These are phyloP conservation scores for Melangyna quadrimaculata DNA, from an alignment of 2,888 invertebrate genomes.

Conservation along the genomic window DNA sequence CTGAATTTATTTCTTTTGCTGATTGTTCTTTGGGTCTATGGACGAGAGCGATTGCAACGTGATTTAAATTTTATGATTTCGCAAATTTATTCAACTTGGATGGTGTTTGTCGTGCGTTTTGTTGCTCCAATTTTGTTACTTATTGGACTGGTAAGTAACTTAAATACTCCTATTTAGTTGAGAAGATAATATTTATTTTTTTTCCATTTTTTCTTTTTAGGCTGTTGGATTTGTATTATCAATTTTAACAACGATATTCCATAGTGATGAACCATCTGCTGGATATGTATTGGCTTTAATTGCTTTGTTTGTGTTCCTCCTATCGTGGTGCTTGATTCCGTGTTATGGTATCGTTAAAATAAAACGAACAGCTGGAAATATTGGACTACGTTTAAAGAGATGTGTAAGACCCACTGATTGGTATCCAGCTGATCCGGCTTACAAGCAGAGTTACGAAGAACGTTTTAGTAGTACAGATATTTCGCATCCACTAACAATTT, in stretches of 20 bases:
- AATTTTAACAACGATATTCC: conserved; percentile 34
- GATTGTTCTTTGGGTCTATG: conserved; percentile 92
- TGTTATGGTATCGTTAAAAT: conserved; percentile 75
- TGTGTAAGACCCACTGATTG: conserved; percentile 78
- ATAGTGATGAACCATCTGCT: not conserved
- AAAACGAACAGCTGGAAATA: conserved; percentile 74
- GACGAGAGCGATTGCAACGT: conserved; percentile 84
- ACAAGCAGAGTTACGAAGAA: conserved; percentile 77
- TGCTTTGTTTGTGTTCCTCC: conserved; percentile 71
- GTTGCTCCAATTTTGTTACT: conserved; percentile 2
- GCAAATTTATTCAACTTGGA: conserved; percentile 82
- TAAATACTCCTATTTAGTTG: no score
- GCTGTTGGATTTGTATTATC: conserved; percentile 26
- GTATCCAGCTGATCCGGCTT: conserved; percentile 77
- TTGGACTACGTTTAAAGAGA: conserved; percentile 75
- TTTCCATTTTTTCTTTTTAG: conserved; percentile 57
- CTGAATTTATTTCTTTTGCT: conserved; percentile 86
- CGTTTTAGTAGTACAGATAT: not conserved
- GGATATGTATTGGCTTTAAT: not conserved
- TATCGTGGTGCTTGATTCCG: conserved; percentile 76
- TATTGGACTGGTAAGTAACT: not conserved
- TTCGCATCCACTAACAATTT: not conserved
- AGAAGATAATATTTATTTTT: not conserved
- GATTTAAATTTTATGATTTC: conserved; percentile 90
- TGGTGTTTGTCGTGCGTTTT: conserved; percentile 8